Base-by-base conservation (phyloP, 2,888 invertebrate genomes). In the Ypsolopha sequella region DNA sequence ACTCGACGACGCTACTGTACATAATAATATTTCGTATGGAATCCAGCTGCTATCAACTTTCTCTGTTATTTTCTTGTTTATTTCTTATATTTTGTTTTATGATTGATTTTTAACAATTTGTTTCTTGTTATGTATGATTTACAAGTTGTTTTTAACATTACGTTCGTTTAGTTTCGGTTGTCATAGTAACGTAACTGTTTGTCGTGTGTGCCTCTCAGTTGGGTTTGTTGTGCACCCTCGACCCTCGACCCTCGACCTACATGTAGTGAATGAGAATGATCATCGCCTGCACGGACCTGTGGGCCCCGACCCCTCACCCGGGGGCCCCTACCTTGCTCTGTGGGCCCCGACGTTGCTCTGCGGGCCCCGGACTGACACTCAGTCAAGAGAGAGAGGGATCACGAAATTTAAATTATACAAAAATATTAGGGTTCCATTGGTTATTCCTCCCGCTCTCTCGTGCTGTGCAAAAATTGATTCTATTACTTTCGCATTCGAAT, bases 171-270 rank as follows among this genome's bases (percentile, higher is more conserved):
- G 7, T 8, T 7, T 36, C n/a, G 7, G n/a, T 48, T 11, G 50
- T 41, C 35, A 43, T 14, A 24, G 11, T 39, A 24, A 24, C 24
- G 4, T 10, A 39, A 41, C 11, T 35, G 52, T 58, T 56, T 57
- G 52, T 69, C 56, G 54, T 61, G 64, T 65, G 64, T 71, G 65
- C 69, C 2, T 64, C 65, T 64, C 70, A 63, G 64, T 61, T 73
- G 73, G 74, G 72, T 73, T 76, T 68, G 74, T 73, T 68, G 66
- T 70, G 78, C 78, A 75, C 75, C 65, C 65, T 73, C 68, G 63
- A 24, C 24, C 24, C 24, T 24, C 24, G 24, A 24, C 2, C 24
- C 24, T 24, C 69, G 70, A 58, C 52, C 57, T 49, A 60, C 66
- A 65, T 58, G 56, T 63, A 63, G 62, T 53, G 63, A 58, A 58